Base-by-base conservation (phyloP, 2,888 invertebrate genomes). In the Rugalucina vietnamica region DNA sequence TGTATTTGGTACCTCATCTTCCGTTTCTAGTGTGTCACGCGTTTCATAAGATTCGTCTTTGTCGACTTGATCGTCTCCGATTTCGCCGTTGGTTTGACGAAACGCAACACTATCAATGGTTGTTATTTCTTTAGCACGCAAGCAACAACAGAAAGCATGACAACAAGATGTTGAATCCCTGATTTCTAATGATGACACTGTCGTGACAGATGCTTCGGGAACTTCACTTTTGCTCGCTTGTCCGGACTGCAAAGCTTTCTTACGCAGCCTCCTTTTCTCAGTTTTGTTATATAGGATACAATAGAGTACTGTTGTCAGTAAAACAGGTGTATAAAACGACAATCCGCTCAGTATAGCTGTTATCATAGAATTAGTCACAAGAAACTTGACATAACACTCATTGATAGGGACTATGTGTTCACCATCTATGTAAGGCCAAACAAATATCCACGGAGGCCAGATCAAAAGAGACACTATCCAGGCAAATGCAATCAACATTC, bases 361-460 rank as follows among this genome's bases (percentile, higher is more conserved):
- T 34, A 18, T 21, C 10, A 65, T 10, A 34, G 34, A 34, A 34
- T 65, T 65, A 12, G 34, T 34, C 34, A n/a, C 10, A 3, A 65
- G 18, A 65, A 65, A 65, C 21, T 65, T 32, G 1, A 65, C 65
- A 34, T 65, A 65, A 34, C 65, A 65, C 21, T 65, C 65, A 34
- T 34, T 24, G 3, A 1, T 3, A 65, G 65, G 65, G 14, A 65
- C 65, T 21, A 29, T 65, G 18, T 3, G 12, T 65, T 1, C 34
- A 1, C 65, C 65, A 8, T 65, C 65, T 34, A 65, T 65, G 21
- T 65, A 65, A 1, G 65, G 65, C 65, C 65, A 65, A 32, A 24
- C 65, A 34, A 65, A 65, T 65, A 65, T 65, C 65, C 65, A 65
- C 4, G 65, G 65, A 32, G 65, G 65, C 65, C 65, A 65, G 21